Base-by-base conservation (phyloP, 2,797 vertebrate genomes). In the Sebastes flavidus region DNA sequence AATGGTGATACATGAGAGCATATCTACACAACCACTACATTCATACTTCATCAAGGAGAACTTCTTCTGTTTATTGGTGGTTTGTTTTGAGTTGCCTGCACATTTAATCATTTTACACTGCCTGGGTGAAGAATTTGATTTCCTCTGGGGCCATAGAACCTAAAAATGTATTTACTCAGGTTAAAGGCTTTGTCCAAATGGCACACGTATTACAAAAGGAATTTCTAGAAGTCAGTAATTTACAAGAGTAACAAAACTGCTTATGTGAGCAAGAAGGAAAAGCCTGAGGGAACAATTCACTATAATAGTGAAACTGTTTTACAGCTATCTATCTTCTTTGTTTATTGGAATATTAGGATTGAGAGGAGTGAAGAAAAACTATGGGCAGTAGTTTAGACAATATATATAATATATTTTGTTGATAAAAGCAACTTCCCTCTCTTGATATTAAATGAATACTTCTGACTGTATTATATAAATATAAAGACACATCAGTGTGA, bases 391-490 rank as follows among this genome's bases (percentile, higher is more conserved):
- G 16, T 46, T 76, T 58, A 60, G 79, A 82, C 70, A 83, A 60
- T 70, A 62, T 59, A 75, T 65, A 66, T 27, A 66, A 75, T 65
- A 66, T 27, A 66, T n/a, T 55, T 72, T 46, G 63, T 49, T 36
- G 38, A 61, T 75, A 27, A 72, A 59, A 78, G 22, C 29, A 30
- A 54, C 38, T 58, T 78, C 20, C 52, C 18, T 30, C 25, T 42
- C 12, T 59, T 27, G 7, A 25, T 30, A 25, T 56, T 58, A 72
- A 54, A 68, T 25, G 30, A 52, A 25, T 20, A 61, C 29, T 8
- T 76, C 52, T n/a, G 18, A 24, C 9, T 42, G 14, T 38, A 22
- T 30, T 52, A 14, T 36, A 12, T 52, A 1, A 65, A 18, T 36
- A 22, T 58, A 1, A 65, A 72, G 36, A 71, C 32, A 78, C 24